These are phyloP conservation scores for Lasiommata megera DNA, from an alignment of 2,888 invertebrate species.

Conservation along the genomic window DNA sequence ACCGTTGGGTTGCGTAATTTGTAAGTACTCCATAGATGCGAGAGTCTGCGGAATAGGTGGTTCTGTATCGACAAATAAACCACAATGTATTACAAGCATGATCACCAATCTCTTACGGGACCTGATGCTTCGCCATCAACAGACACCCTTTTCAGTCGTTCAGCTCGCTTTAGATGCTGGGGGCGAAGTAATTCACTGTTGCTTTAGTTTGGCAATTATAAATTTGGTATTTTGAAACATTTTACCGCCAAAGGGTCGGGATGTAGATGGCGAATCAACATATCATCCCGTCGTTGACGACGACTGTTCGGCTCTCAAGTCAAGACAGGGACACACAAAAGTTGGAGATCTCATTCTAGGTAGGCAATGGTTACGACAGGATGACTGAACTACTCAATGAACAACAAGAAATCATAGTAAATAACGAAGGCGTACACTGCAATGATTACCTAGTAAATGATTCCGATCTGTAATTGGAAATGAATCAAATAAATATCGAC, in stretches of 20 bases:
- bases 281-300: constrained; percentile 19
- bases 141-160: constrained; percentile 16
- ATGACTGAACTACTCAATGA: constrained; percentile 56
- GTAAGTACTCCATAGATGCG: constrained; percentile 79
- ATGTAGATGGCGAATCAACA: constrained; percentile 27
- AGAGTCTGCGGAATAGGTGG: constrained; percentile 77
- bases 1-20: constrained; percentile 79
- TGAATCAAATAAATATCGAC: constrained; percentile 62
- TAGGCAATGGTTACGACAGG: constrained; percentile 39
- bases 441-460: constrained; percentile 81
- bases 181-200: no score
- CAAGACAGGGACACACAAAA: constrained; percentile 34
- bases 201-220: no score
- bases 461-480: constrained; percentile 82
- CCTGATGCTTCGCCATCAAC: constrained; percentile 29
- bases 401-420: constrained; percentile 60
- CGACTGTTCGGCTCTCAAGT: constrained; percentile 28
- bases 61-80: constrained; percentile 78
- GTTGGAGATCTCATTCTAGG: constrained; percentile 27
- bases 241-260: no score
- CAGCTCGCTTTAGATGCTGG: no score
- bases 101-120: constrained; percentile 37
- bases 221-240: no score
- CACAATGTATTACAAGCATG: constrained; percentile 73
- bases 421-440: constrained; percentile 55